Evolutionary conservation across 1,140 invertebrate genomes (phyloP).

Genomic region (Chrysoperla carnea): DNA sequence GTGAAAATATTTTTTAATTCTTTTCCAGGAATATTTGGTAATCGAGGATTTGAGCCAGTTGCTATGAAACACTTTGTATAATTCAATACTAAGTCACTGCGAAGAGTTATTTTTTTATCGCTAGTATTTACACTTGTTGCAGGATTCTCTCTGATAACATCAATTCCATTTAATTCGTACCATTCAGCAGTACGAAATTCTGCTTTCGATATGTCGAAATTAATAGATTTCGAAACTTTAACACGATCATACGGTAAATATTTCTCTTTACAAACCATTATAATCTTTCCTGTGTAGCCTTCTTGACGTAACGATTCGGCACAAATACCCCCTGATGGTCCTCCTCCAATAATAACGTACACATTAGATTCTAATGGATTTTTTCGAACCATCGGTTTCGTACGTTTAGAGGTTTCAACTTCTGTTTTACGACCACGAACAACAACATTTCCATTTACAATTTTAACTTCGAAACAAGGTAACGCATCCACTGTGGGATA

Average conservation of each 20-base stretch:
- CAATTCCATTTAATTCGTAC: constrained; percentile 57
- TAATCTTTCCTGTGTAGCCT: constrained; percentile 65
- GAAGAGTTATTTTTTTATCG: constrained; percentile 41
- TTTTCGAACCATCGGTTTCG: constrained; percentile 37
- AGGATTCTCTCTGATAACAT: constrained; percentile 40
- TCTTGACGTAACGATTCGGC: constrained; percentile 77
- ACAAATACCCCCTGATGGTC: constrained; percentile 68
- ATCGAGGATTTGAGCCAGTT: constrained; percentile 55
- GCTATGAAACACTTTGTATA: constrained; percentile 68
- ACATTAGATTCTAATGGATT: constrained; percentile 28
- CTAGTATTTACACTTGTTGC: constrained; percentile 41
- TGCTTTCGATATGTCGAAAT: constrained; percentile 39
- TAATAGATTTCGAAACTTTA: constrained; percentile 68
- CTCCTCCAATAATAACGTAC: constrained; percentile 70
- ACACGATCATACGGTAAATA: constrained; percentile 78
- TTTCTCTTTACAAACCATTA: constrained; percentile 62
- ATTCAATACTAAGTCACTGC: constrained; percentile 39
- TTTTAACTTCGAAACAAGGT: constrained; percentile 58
- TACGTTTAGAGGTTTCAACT: constrained; percentile 37
- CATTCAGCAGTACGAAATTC: constrained; percentile 48
- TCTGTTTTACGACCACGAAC: constrained; percentile 46
- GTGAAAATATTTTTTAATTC: constrained; percentile 47
- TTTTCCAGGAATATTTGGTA: constrained; percentile 37
- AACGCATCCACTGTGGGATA: constrained; percentile 80
- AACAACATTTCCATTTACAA: constrained; percentile 44